These are phyloP conservation scores for Periophthalmodon schlosseri DNA, from an alignment of 2,113 vertebrate genomes.

Conservation along the genomic window DNA sequence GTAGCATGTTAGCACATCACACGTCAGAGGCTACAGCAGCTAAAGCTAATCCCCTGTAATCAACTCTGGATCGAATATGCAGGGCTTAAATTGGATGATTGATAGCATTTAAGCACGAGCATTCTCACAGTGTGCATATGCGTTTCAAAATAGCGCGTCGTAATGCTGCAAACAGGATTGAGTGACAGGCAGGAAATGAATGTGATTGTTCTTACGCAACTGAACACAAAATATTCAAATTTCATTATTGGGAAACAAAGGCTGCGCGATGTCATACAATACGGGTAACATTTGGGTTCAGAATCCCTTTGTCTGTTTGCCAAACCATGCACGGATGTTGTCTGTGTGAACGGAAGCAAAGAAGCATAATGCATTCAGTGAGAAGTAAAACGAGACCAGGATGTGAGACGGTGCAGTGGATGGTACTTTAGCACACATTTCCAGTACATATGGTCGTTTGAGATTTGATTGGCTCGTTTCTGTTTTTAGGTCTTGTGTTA, in stretches of 20 bases:
- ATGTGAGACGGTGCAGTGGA: not conserved
- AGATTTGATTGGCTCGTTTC: too few species aligned
- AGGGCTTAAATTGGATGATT: constrained; percentile 41
- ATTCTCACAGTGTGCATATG: constrained; percentile 6
- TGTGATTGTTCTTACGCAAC: not conserved
- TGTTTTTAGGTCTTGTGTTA: too few species aligned
- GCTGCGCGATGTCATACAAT: not conserved
- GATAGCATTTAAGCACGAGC: constrained; percentile 26
- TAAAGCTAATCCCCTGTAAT: constrained; percentile 60
- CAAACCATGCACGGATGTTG: not conserved
- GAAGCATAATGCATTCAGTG: not conserved
- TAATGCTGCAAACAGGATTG: not conserved
- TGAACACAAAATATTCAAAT: constrained; percentile 1
- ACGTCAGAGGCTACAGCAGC: constrained; percentile 45
- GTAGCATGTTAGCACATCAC: constrained; percentile 34
- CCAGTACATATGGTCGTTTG: not conserved
- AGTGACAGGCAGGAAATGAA: not conserved
- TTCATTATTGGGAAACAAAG: not conserved
- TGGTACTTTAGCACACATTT: not conserved
- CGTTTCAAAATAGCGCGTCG: constrained; percentile 10
- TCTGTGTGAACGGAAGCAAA: not conserved
- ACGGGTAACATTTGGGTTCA: constrained; percentile 23
- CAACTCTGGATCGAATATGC: constrained; percentile 46
- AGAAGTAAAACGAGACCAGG: not conserved
- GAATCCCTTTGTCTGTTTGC: constrained; percentile 9